Evolutionary conservation across 1,140 invertebrate species (phyloP).

Genomic region (Cydia amplana): DNA sequence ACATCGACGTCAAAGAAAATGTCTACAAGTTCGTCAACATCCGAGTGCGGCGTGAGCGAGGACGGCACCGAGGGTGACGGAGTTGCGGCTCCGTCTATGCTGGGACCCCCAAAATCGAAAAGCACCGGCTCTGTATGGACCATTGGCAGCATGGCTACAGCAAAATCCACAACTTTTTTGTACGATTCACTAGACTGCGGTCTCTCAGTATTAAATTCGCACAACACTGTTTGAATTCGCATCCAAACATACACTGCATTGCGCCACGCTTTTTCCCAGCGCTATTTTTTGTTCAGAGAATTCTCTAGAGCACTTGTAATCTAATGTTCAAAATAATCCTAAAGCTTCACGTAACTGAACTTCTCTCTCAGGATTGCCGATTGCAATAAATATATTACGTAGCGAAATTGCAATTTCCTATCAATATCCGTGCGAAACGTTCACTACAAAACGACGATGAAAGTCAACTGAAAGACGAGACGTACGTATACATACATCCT

Average conservation of each 20-base stretch:
- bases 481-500: conserved; percentile 76
- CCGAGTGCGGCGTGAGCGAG: conserved; percentile 66
- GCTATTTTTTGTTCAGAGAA: conserved; percentile 32
- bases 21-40: conserved; percentile 70
- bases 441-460: conserved; percentile 77
- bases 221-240: conserved; percentile 66
- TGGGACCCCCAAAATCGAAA: conserved; percentile 63
- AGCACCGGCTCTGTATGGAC: conserved; percentile 70
- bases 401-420: conserved; percentile 74
- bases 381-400: conserved; percentile 70
- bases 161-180: conserved; percentile 54
- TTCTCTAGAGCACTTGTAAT: conserved; percentile 18
- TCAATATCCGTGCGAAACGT: conserved; percentile 75
- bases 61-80: conserved; percentile 64
- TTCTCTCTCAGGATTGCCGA: conserved; percentile 45
- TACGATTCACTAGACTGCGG: conserved; percentile 55
- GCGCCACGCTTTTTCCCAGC: conserved; percentile 60
- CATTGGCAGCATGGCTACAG: conserved; percentile 72
- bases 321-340: conserved; percentile 2
- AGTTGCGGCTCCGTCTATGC: conserved; percentile 56
- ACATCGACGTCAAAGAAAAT: conserved; percentile 75
- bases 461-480: conserved; percentile 79
- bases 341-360: conserved; percentile 35
- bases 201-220: conserved; percentile 56
- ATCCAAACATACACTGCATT: conserved; percentile 77